Evolutionary conservation across 2,888 invertebrate genomes (phyloP), one percentile per base, ranked within the genome.

Genomic region (Bedellia somnulentella): DNA sequence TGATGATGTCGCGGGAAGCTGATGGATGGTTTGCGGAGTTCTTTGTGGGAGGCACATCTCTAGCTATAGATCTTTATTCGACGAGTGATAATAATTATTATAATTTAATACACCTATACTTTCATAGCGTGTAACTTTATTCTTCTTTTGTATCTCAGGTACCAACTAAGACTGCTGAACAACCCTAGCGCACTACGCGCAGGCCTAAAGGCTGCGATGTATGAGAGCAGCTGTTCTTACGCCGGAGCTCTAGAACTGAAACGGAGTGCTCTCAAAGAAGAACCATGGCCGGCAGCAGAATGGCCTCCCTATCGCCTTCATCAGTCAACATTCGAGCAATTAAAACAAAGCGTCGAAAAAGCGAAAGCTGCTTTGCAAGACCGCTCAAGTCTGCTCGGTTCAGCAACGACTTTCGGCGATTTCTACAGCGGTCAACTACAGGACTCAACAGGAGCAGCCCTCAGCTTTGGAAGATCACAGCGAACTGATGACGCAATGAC

Each of bases 211-310:
- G 57, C 62, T 62, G 80, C 79, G 56, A 92, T 92, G 92, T 92
- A 92, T 83, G 92, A 92, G 81, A 91, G 91, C 77, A 91, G 91
- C 56, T 92, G 92, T 79, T 92, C 91, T 64, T 92, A 92, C 77
- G 89, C 90, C 58, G 86, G 87, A 60, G 87, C 87, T 52, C 71
- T 88, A 49, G 88, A 88, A 71, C 73, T 88, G 48, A 88, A 88
- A 62, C 79, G 87, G 46, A 80, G 83, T 41, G 81, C 85, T 37
- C 51, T 76, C 26, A 70, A 73, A 39, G 79, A 71, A 46, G 79
- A 71, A 41, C 76, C 70, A 27, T 82, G 82, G 63, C 80, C 85
- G 4, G 76, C 84, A 1, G 58, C 80, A 32, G 86, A 86, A 57
- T 86, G 86, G 86, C 83, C 85, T 0, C 81, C 82, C 0, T 92